These are phyloP conservation scores for Loxodonta africana DNA, from an alignment of 2,113 vertebrate species.

Conservation along the genomic window DNA sequence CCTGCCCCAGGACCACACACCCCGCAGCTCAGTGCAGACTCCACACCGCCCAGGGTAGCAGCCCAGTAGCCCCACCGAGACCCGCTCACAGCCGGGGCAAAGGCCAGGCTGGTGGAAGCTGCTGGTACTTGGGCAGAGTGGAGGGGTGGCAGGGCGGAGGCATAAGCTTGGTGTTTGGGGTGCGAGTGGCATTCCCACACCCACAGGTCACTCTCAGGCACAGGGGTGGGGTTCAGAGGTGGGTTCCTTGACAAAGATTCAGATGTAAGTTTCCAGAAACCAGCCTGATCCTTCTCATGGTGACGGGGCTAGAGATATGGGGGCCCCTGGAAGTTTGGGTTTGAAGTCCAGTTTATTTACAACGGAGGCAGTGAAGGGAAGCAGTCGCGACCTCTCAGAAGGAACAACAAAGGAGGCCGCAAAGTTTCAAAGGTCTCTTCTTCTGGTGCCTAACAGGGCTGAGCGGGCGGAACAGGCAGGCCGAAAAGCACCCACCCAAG, in stretches of 20 bases:
- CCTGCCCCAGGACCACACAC: neutral
- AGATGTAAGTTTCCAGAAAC: neutral
- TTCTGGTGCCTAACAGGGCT: neutral
- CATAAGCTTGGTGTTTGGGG: neutral
- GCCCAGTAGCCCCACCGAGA: no score
- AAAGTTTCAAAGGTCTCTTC: fast-evolving
- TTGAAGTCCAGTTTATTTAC: no score
- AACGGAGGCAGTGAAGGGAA: fast-evolving
- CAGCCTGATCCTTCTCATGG: neutral
- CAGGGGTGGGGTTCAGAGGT: neutral
- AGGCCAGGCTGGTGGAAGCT: neutral
- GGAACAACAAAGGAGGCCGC: neutral
- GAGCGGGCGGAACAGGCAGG: neutral
- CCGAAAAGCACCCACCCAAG: no score
- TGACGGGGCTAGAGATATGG: neutral
- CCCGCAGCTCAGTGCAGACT: neutral
- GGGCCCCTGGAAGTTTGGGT: no score
- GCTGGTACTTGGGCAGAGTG: neutral
- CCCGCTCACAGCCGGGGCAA: fast-evolving
- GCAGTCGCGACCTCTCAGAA: neutral
- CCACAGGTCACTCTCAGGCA: no score
- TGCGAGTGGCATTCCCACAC: no score
- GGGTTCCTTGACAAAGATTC: neutral
- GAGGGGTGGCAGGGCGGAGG: neutral
- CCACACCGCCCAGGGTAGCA: neutral